These are phyloP conservation scores for Melanotaenia nigrans DNA, from an alignment of 2,797 vertebrate genomes.

Conservation along the genomic window DNA sequence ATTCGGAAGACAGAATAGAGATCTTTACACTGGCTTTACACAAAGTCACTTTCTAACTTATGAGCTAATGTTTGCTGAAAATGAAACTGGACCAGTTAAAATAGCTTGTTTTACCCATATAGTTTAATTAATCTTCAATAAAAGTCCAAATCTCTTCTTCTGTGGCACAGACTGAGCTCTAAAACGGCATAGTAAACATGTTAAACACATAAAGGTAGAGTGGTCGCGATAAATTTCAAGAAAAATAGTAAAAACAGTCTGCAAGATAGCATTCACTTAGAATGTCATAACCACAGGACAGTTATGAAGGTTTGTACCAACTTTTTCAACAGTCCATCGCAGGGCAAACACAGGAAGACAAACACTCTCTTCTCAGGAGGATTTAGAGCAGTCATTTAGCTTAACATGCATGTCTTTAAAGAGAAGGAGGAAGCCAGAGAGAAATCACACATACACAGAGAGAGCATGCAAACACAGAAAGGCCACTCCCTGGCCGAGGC, in stretches of 20 bases:
- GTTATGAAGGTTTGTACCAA: neutral
- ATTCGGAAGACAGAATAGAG: constrained; percentile 15
- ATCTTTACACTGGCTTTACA: constrained; percentile 15
- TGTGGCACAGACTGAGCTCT: neutral
- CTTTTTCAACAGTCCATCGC: neutral
- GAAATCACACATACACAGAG: too few species aligned
- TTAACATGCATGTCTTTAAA: too few species aligned
- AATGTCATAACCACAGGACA: neutral
- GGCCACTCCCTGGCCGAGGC: too few species aligned
- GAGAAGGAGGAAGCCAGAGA: too few species aligned
- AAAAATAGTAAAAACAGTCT: constrained; percentile 3
- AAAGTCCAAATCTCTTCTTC: constrained; percentile 27
- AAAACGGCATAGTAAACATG: neutral
- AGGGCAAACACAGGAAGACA: too few species aligned
- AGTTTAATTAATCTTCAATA: constrained; percentile 2
- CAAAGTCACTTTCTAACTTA: constrained; percentile 18
- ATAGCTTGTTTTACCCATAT: constrained; percentile 13
- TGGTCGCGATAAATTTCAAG: constrained; percentile 6
- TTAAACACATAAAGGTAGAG: neutral
- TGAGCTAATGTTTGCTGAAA: constrained; percentile 29
- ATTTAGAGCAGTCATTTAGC: too few species aligned
- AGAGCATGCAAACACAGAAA: too few species aligned
- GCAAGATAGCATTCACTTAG: neutral
- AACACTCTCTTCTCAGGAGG: too few species aligned
- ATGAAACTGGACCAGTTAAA: constrained; percentile 29